These are phyloP conservation scores for Zoanthus sansibaricus DNA, from an alignment of 92 coral and sea anemone species.

Conservation along the genomic window DNA sequence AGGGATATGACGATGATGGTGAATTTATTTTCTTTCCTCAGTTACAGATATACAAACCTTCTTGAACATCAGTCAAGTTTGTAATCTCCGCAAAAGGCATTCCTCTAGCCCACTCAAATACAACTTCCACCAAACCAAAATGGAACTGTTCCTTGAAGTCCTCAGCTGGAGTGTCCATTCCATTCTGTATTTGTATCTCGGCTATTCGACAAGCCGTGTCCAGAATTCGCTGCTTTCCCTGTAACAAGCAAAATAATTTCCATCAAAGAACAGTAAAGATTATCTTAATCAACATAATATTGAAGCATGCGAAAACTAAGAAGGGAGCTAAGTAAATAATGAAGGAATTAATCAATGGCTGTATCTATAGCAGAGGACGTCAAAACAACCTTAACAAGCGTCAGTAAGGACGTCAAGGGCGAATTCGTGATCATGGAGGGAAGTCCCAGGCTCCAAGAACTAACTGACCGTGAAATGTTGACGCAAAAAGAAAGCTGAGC, in stretches of 20 bases:
- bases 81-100: slow-evolving; percentile 96
- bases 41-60: slow-evolving; percentile 63
- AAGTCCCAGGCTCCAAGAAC: too few relatives aligned
- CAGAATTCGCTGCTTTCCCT: slow-evolving; percentile 89
- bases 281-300: too few relatives aligned
- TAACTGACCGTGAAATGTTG: too few relatives aligned
- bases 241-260: background rate
- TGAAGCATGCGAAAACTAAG: too few relatives aligned
- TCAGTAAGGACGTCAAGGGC: too few relatives aligned
- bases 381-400: too few relatives aligned
- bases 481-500: too few relatives aligned
- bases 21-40: background rate
- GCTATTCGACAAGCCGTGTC: slow-evolving; percentile 80
- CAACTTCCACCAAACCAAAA: slow-evolving; percentile 93
- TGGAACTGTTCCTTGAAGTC: slow-evolving; percentile 85
- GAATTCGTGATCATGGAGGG: too few relatives aligned
- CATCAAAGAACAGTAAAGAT: background rate
- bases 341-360: too few relatives aligned
- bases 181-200: slow-evolving; percentile 73
- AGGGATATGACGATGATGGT: too few relatives aligned
- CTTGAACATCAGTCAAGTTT: slow-evolving; percentile 94
- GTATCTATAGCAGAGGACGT: too few relatives aligned
- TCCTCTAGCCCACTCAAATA: slow-evolving; percentile 97
- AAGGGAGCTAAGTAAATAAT: too few relatives aligned
- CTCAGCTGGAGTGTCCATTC: slow-evolving; percentile 77